These are phyloP conservation scores for Drosophila bunnanda DNA, from an alignment of 2,888 invertebrate genomes.

Conservation along the genomic window DNA sequence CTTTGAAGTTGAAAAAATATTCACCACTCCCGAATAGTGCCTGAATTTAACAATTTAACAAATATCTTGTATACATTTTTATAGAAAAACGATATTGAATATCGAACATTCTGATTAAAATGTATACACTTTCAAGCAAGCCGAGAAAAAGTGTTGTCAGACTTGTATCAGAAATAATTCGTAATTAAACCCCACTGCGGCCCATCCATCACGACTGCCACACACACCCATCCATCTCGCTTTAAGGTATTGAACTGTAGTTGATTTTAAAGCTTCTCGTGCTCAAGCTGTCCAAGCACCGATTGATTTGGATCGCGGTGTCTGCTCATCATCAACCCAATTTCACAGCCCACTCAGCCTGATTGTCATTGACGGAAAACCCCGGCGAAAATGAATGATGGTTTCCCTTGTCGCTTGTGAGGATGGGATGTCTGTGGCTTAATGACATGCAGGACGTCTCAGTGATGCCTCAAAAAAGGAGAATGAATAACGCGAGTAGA, in stretches of 20 bases:
- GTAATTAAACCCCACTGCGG: slow-evolving; percentile 2
- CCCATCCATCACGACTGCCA: slow-evolving; percentile 23
- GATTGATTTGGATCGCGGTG: slow-evolving; percentile 36
- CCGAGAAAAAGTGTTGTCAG: background rate
- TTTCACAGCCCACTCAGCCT: slow-evolving; percentile 26
- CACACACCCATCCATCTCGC: slow-evolving; percentile 15
- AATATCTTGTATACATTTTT: background rate
- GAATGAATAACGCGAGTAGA: slow-evolving; percentile 3
- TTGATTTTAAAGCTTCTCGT: slow-evolving; percentile 31
- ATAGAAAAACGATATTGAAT: background rate
- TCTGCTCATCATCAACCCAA: slow-evolving; percentile 25
- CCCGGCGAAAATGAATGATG: slow-evolving; percentile 34
- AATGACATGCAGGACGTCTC: slow-evolving; percentile 72
- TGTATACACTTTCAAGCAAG: background rate
- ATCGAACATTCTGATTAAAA: background rate
- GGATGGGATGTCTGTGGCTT: slow-evolving; percentile 35
- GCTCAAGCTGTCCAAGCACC: slow-evolving; percentile 16
- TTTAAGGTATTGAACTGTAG: slow-evolving; percentile 10
- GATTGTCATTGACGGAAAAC: slow-evolving; percentile 41
- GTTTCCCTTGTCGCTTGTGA: slow-evolving; percentile 2
- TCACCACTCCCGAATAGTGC: background rate
- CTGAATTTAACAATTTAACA: background rate
- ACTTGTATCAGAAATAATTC: background rate
- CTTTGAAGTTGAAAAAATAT: background rate
- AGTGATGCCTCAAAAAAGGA: slow-evolving; percentile 44